Conservation (phyloP, 1,140 invertebrate species). For the Anadara kagoshimensis region DNA sequence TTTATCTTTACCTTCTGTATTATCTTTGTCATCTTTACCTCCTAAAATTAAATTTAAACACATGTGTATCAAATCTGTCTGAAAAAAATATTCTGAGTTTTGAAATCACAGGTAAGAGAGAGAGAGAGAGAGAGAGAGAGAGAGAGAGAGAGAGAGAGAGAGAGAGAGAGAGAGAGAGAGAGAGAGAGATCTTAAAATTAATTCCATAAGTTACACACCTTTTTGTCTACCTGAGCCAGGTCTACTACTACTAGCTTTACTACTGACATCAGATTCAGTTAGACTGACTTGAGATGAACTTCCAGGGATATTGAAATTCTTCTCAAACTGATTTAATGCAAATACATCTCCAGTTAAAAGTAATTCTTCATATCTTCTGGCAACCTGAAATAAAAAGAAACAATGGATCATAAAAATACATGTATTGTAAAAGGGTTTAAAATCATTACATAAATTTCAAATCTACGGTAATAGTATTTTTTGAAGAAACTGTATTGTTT, state of each 20-base stretch:
- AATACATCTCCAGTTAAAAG: conserved; percentile 49
- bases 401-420: too few species aligned
- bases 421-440: too few species aligned
- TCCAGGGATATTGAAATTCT: conserved; percentile 43
- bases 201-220: conserved; percentile 36
- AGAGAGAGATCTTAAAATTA: too few species aligned
- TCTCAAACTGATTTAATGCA: conserved; percentile 56
- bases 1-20: conserved; percentile 29
- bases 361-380: conserved; percentile 66
- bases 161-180: too few species aligned
- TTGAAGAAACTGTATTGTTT: too few species aligned
- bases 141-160: too few species aligned
- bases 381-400: conserved; percentile 47
- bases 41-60: conserved; percentile 10
- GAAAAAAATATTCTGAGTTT: too few species aligned
- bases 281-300: conserved; percentile 27
- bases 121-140: too few species aligned
- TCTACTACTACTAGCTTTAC: conserved; percentile 31
- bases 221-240: conserved; percentile 41
- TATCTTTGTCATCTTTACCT: conserved; percentile 49
- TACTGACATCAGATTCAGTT: conserved; percentile 44
- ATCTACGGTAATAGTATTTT: too few species aligned
- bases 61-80: too few species aligned
- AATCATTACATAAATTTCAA: too few species aligned
- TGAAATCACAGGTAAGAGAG: too few species aligned